Evolutionary conservation across 2,113 vertebrate species (phyloP).

Genomic region (Grus americana): DNA sequence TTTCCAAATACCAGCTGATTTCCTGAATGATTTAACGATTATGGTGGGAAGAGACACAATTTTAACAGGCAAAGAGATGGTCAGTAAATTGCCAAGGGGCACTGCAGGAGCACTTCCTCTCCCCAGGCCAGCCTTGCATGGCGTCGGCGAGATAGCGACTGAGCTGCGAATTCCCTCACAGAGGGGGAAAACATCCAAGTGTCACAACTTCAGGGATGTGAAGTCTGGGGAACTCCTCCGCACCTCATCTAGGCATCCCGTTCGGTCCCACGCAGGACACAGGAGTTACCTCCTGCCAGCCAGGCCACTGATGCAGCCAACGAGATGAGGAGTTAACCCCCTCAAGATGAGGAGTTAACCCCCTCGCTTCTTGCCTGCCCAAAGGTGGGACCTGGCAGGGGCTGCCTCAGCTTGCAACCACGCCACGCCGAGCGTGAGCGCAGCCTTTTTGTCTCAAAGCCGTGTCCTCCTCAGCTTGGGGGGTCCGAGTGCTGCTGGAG

Average conservation of each 20-base stretch:
- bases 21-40: not conserved
- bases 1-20: not conserved
- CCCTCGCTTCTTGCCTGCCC: not conserved
- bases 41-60: not conserved
- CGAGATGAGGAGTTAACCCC: too few relatives aligned
- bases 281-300: not conserved
- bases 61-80: not conserved
- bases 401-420: not conserved
- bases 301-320: not conserved
- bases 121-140: rapidly evolving
- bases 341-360: not conserved
- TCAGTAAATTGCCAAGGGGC: not conserved
- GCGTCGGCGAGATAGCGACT: rapidly evolving
- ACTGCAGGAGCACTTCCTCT: not conserved
- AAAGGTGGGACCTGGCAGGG: not conserved
- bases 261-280: rapidly evolving
- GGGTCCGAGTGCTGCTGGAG: not conserved
- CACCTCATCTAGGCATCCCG: too few relatives aligned
- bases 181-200: not conserved
- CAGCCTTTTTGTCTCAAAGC: not conserved
- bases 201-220: rapidly evolving
- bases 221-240: not conserved
- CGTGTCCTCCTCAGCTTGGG: not conserved
- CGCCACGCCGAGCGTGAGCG: rapidly evolving
- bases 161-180: not conserved